Evolutionary conservation across 2,888 invertebrate species (phyloP), one percentile per base, ranked within the genome.

Genomic region (Orchesella flavescens): DNA sequence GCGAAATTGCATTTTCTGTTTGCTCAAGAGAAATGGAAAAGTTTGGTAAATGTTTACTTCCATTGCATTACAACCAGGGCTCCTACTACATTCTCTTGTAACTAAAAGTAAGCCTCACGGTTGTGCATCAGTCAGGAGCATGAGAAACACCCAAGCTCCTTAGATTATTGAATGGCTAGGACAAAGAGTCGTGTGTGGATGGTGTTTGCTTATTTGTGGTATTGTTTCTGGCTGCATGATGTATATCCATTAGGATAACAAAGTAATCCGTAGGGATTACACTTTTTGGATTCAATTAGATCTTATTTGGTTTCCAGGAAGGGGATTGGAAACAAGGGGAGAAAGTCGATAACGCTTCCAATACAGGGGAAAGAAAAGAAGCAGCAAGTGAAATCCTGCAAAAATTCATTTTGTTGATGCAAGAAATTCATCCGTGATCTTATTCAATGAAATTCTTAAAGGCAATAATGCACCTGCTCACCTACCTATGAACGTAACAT

Each of bases 1-100:
- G 68, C 34, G 74, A 80, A 80, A 80, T 80, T 80, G 80, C 80
- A 80, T 74, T 80, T 80, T 68, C 80, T 80, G 80, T 80, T 80
- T 80, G 80, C 44, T 68, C 74, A 59, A 65, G 74, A 46, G 68
- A 80, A 80, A 80, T 80, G 80, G 80, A 80, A 80, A 80, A 80
- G 80, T 80, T 80, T 59, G 59, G 80, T 80, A 80, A 80, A 80
- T 80, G 80, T 80, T 80, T 78, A 53, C 72, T 73, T 72, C 65
- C 17, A 53, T 46, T 43, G 10, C 3, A 13, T 34, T 10, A 13
- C 17, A 15, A 44, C 43, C 34, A 34, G 34, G 34, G 34, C 34
- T 46, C 44, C 13, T 15, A 24, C 43, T 15, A 24, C 7, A 13
- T 23, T 49, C n/a, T 49, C 12, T 49, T 49, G 5, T 49, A n/a